phyloP scores from a whole-genome alignment of 2,797 vertebrate species.

The Chromis chromis region DNA sequence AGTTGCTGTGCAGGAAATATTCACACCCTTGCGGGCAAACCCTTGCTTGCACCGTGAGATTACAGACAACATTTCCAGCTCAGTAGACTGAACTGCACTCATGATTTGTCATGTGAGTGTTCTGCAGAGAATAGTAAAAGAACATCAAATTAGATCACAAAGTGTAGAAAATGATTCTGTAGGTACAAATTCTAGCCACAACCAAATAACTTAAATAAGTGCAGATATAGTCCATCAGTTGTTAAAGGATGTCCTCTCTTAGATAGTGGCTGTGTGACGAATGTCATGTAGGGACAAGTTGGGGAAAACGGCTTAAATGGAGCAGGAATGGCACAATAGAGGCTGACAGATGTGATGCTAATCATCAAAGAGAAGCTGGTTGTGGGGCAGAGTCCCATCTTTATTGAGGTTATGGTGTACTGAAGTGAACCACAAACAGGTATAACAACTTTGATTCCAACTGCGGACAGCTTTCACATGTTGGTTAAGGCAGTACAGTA shows the following conservation, averaged over 20 bases:
- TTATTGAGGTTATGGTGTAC: no score
- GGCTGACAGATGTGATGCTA: no score
- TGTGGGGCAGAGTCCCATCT: no score
- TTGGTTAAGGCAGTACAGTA: background rate
- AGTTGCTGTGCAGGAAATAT: conserved; percentile 28
- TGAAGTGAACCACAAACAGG: background rate
- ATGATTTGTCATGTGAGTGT: conserved; percentile 54
- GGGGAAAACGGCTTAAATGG: background rate
- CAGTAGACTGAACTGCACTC: conserved; percentile 31
- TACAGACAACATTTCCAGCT: conserved; percentile 34
- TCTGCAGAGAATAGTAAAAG: conserved; percentile 15
- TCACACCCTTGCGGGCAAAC: conserved; percentile 40
- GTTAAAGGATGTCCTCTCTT: background rate
- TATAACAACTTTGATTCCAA: background rate
- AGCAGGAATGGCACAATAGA: background rate
- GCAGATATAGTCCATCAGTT: conserved; percentile 6
- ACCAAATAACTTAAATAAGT: background rate
- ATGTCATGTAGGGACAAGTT: background rate
- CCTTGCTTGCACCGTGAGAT: conserved; percentile 9
- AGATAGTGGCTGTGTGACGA: background rate
- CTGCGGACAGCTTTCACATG: background rate
- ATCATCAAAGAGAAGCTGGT: background rate
- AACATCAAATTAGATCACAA: background rate
- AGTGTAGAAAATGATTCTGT: background rate
- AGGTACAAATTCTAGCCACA: background rate